Conservation (phyloP, 2,113 vertebrate species). For the Propithecus coquereli region DNA sequence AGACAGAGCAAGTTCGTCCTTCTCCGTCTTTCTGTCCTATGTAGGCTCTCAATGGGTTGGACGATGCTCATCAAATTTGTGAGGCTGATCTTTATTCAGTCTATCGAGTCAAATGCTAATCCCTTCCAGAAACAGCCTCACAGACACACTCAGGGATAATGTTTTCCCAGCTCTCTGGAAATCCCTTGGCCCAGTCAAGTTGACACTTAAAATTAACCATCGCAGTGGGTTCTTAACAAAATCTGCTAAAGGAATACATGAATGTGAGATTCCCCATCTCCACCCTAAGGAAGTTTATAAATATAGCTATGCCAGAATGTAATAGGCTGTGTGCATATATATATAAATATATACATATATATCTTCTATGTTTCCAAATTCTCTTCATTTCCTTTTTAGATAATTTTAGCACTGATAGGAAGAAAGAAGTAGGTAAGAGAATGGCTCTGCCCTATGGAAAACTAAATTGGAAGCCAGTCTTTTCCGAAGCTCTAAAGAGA, state of each 20-base stretch:
- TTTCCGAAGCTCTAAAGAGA: background rate
- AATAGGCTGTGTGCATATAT: background rate
- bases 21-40: background rate
- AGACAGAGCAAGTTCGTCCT: background rate
- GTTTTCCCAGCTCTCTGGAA: background rate
- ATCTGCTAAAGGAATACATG: background rate
- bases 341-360: accelerated
- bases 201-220: background rate
- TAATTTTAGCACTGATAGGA: background rate
- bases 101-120: background rate
- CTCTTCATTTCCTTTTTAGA: background rate
- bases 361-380: background rate
- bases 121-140: background rate
- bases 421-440: background rate
- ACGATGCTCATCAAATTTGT: background rate
- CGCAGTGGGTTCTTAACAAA: background rate
- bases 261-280: background rate
- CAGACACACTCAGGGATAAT: background rate
- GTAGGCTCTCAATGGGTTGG: background rate
- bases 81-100: background rate
- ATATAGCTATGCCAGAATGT: background rate
- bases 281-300: background rate
- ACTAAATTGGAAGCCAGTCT: background rate
- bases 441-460: background rate
- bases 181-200: background rate